phyloP scores from a whole-genome alignment of 2,113 vertebrate genomes.

The Spermophilus dauricus region DNA sequence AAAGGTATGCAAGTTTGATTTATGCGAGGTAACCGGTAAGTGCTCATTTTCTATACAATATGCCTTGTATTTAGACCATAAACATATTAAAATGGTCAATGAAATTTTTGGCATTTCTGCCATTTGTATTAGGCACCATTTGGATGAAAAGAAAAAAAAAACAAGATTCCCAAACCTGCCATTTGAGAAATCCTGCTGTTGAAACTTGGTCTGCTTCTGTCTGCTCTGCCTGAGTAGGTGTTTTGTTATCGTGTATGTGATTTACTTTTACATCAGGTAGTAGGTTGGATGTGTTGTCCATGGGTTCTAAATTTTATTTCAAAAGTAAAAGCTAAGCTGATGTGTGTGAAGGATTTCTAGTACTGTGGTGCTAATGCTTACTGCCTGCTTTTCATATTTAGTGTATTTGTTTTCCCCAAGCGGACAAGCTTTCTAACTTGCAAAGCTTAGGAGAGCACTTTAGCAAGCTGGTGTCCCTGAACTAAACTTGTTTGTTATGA shows the following conservation, averaged over 20 bases:
- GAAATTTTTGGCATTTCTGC: constrained; percentile 88
- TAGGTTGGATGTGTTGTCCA: constrained; percentile 81
- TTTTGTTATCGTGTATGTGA: constrained; percentile 90
- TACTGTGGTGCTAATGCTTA: constrained; percentile 90
- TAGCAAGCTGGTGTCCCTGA: constrained; percentile 86
- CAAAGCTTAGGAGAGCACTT: constrained; percentile 84
- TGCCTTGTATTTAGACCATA: constrained; percentile 95
- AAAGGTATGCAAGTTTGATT: constrained; percentile 95
- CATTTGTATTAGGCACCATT: constrained; percentile 91
- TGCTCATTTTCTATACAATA: constrained; percentile 95
- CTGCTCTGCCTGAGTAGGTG: constrained; percentile 87
- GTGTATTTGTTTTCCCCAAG: constrained; percentile 83
- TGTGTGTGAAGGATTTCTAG: constrained; percentile 84
- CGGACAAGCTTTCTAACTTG: constrained; percentile 79
- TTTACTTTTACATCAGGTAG: constrained; percentile 88
- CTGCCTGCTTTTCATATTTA: constrained; percentile 86
- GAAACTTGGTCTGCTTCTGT: constrained; percentile 84
- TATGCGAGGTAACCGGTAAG: constrained; percentile 95
- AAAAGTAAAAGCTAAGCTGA: constrained; percentile 85
- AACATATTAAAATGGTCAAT: constrained; percentile 93
- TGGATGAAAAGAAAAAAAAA: constrained; percentile 95
- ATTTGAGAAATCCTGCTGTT: background rate
- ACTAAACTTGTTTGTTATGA: constrained; percentile 87
- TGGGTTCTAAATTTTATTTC: constrained; percentile 83
- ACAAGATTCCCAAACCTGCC: constrained; percentile 76